Percentiles rank a stretch among this genome's conserved stretches.
Evolutionary conservation across 2,113 vertebrate genomes (phyloP).

Genomic region (Oriolus oriolus): DNA sequence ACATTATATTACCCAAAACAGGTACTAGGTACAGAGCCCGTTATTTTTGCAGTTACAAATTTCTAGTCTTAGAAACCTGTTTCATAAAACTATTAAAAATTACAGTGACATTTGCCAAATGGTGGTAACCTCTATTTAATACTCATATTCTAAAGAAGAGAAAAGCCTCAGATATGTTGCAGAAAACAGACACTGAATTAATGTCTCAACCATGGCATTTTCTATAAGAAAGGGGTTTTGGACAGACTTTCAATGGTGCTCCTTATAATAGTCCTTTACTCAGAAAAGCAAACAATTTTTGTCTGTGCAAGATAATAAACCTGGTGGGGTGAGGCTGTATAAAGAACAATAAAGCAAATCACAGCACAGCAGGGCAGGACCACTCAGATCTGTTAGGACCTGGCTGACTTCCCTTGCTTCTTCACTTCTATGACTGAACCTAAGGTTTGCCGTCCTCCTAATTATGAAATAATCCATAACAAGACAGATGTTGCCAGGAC

Average conservation of each 20-base stretch:
- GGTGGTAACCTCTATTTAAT: background rate
- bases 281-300: background rate
- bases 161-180: background rate
- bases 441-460: background rate
- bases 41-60: background rate
- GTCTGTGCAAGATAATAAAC: background rate
- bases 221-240: background rate
- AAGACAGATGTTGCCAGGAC: background rate
- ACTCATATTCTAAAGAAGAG: background rate
- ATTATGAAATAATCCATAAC: background rate
- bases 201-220: background rate
- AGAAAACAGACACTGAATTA: background rate
- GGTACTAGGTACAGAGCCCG: background rate
- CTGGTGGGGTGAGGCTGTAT: background rate
- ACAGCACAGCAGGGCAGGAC: background rate
- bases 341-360: background rate
- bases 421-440: background rate
- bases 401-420: background rate
- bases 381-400: accelerated
- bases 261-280: background rate
- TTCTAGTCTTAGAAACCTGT: background rate
- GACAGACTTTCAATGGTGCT: background rate
- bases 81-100: background rate
- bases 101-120: background rate
- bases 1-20: background rate